Evolutionary conservation across 2,113 vertebrate species (phyloP), one percentile per base, ranked within the genome.

Genomic region (Ailuropoda melanoleuca): DNA sequence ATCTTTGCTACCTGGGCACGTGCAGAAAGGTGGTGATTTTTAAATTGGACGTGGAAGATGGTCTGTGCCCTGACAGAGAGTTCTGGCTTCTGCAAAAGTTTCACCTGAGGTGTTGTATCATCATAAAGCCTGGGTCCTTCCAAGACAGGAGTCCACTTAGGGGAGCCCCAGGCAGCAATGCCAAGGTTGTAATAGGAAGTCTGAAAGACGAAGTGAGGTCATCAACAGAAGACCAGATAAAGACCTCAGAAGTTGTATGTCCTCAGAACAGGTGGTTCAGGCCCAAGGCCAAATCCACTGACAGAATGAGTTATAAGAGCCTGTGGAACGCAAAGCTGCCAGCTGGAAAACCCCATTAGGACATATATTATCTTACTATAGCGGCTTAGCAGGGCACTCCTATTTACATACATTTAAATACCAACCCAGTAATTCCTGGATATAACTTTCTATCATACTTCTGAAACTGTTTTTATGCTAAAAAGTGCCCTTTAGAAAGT

Each of bases 381-480:
- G 48, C 26, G 13, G 43, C 55, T 83, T 80, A 74, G 56, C 31
- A 24, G 62, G n/a, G 82, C 39, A 80, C 55, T 94, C 60, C 66
- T 66, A 48, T 77, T 96, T 81, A 86, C 13, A 46, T 77, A 56
- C 78, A 56, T 74, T 82, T 37, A 46, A 92, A 96, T 81, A 53
- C n/a, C 29, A 95, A 48, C 56, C 77, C 43, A 58, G 21, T 56
- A 37, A 3, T 53, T 92, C 46, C 46, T 74, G 75, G 18, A 19
- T 55, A 24, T 75, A 83, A 86, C 34, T 85, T 91, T 37, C 37
- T 17, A 10, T 43, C n/a, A 6, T 74, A 53, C 66, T 88, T 91
- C 48, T 60, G 43, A 92, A 95, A 60, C 34, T 34, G 10, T 75
- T 86, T 85, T 95, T 70, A 78, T 64, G 53, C 81, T 86, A 55